Conservation (phyloP, 2,113 vertebrate species). For the Psilopogon haemacephalus region DNA sequence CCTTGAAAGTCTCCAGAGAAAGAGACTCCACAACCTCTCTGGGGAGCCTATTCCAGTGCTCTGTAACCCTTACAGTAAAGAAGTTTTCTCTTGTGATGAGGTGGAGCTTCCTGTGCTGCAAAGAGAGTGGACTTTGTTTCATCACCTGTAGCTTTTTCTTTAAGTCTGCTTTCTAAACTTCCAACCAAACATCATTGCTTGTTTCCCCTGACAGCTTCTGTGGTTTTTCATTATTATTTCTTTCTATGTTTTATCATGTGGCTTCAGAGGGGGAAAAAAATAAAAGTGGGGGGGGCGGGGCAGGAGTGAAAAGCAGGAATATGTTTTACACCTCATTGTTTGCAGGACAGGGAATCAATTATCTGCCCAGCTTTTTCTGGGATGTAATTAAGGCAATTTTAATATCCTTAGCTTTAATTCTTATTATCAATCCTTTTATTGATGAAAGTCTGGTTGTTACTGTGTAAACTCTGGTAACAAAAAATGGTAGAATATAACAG, state of each 20-base stretch:
- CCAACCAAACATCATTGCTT: background rate
- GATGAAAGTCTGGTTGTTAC: background rate
- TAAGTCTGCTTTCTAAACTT: background rate
- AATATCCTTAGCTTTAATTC: conserved; percentile 18
- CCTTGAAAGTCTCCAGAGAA: too few species aligned
- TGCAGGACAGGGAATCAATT: conserved; percentile 32
- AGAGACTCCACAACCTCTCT: too few species aligned
- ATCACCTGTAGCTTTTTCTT: background rate
- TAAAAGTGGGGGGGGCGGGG: too few species aligned
- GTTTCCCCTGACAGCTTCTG: background rate
- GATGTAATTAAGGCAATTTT: conserved; percentile 34
- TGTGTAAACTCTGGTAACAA: background rate
- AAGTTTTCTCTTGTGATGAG: too few species aligned
- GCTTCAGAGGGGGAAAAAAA: background rate
- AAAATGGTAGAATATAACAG: background rate
- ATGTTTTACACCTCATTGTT: background rate
- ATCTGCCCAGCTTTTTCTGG: background rate
- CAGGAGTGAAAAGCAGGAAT: background rate
- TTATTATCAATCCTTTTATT: conserved; percentile 40
- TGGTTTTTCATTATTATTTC: background rate
- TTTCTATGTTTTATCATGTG: background rate
- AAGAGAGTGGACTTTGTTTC: background rate
- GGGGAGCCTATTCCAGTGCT: too few species aligned
- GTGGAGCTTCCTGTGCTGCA: too few species aligned
- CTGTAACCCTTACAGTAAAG: too few species aligned